A percentile compares a stretch with the other conserved stretches of the same genome.
phyloP scores from a whole-genome alignment of 2,113 vertebrate species.

The Cebidichthys violaceus region DNA sequence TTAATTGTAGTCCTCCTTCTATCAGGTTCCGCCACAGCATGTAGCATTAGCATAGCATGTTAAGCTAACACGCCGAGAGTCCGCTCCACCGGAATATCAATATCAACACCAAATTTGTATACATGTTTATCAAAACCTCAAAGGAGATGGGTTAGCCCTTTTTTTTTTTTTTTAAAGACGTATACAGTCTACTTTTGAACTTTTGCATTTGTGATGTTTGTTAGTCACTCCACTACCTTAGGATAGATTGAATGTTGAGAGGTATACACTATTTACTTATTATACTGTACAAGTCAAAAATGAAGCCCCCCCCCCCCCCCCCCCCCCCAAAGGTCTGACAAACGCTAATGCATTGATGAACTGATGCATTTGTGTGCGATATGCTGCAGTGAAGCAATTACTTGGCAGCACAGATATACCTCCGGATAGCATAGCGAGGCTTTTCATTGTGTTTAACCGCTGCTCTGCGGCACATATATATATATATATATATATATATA shows the following conservation, averaged over 20 bases:
- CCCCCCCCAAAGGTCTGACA: not conserved
- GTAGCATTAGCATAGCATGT: too few species aligned
- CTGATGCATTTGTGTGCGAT: not conserved
- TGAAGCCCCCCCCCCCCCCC: too few species aligned
- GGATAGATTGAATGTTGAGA: not conserved
- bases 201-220: too few species aligned
- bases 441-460: constrained; percentile 1
- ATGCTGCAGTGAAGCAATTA: not conserved
- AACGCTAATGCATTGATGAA: not conserved
- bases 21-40: not conserved
- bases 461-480: not conserved
- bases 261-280: not conserved
- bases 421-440: not conserved
- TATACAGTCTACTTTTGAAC: too few species aligned
- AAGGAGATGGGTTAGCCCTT: too few species aligned
- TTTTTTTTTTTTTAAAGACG: too few species aligned
- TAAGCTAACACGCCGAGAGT: not conserved
- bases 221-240: not conserved
- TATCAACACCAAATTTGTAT: too few species aligned
- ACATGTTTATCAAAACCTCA: too few species aligned
- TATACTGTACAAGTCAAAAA: constrained; percentile 4
- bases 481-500: too few species aligned
- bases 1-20: not conserved
- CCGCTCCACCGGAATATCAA: not conserved
- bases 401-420: not conserved